A percentile compares a stretch with the other conserved stretches of the same genome.
These are phyloP conservation scores for Scopus umbretta DNA, from an alignment of 2,113 vertebrate genomes.

Conservation along the genomic window DNA sequence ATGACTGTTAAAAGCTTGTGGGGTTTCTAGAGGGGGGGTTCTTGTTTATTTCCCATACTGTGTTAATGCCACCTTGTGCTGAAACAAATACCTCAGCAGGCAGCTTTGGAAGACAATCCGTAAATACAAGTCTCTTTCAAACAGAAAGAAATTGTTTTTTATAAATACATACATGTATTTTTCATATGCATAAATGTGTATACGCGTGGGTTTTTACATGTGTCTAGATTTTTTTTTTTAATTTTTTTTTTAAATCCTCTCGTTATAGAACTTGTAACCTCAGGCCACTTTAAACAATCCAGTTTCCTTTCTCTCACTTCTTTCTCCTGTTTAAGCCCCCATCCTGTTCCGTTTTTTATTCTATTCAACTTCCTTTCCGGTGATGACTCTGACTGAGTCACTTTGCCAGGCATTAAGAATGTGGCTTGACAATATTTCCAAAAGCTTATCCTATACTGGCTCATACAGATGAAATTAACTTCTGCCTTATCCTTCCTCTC, in stretches of 20 bases:
- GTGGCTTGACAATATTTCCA: constrained; percentile 4
- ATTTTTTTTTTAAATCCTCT: too few species aligned
- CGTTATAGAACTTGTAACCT: neutral
- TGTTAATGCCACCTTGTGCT: neutral
- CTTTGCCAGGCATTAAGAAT: constrained; percentile 59
- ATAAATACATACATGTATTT: neutral
- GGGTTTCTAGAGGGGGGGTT: neutral
- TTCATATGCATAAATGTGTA: rapidly evolving
- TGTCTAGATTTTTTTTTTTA: too few species aligned
- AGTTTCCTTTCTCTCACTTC: constrained; percentile 64
- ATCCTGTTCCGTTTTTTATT: constrained; percentile 70
- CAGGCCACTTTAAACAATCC: constrained; percentile 41
- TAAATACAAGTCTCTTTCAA: neutral
- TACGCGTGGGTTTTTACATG: neutral
- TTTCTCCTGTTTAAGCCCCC: constrained; percentile 44
- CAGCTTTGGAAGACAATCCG: neutral
- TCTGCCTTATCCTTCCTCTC: constrained; percentile 56
- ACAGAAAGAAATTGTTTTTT: neutral
- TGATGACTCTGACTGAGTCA: constrained; percentile 53
- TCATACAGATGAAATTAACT: constrained; percentile 46
- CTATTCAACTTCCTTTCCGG: constrained; percentile 65
- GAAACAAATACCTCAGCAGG: neutral
- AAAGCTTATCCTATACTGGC: constrained; percentile 14
- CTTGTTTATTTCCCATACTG: neutral
- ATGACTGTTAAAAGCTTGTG: neutral